phyloP scores from a whole-genome alignment of 2,888 invertebrate species.

The Lacanobia wlatinum region DNA sequence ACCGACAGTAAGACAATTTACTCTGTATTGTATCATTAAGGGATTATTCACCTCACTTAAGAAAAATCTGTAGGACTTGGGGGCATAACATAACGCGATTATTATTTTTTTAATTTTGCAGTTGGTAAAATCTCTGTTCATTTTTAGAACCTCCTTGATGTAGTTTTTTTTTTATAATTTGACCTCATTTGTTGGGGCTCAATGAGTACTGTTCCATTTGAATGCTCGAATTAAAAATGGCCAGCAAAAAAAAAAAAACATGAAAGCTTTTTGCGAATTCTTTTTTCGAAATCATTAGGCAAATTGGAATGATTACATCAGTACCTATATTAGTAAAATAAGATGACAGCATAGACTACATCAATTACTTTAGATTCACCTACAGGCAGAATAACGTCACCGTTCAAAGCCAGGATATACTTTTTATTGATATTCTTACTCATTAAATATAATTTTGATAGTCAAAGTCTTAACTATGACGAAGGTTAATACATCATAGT shows the following conservation, averaged over 20 bases:
- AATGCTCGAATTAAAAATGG: background rate
- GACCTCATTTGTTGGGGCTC: background rate
- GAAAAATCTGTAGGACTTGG: constrained; percentile 13
- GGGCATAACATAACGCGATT: constrained; percentile 24
- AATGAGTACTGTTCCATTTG: background rate
- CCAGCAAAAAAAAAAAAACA: background rate
- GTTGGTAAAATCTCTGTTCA: background rate
- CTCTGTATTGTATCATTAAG: constrained; percentile 59
- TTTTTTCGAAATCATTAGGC: constrained; percentile 10
- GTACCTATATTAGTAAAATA: constrained; percentile 26
- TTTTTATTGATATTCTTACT: constrained; percentile 52
- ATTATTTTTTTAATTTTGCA: constrained; percentile 12
- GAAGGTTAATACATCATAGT: constrained; percentile 40
- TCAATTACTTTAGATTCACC: constrained; percentile 39
- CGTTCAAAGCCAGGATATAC: constrained; percentile 44
- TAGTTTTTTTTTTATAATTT: constrained; percentile 11
- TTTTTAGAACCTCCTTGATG: constrained; percentile 3
- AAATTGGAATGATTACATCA: constrained; percentile 30
- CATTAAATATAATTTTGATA: constrained; percentile 55
- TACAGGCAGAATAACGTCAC: constrained; percentile 37
- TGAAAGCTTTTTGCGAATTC: background rate
- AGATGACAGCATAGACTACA: constrained; percentile 38
- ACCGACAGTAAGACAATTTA: constrained; percentile 47
- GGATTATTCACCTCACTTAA: constrained; percentile 47
- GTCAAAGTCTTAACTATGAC: constrained; percentile 44